These are phyloP conservation scores for Mus minutoides DNA, from an alignment of 2,797 vertebrate genomes.

Conservation along the genomic window DNA sequence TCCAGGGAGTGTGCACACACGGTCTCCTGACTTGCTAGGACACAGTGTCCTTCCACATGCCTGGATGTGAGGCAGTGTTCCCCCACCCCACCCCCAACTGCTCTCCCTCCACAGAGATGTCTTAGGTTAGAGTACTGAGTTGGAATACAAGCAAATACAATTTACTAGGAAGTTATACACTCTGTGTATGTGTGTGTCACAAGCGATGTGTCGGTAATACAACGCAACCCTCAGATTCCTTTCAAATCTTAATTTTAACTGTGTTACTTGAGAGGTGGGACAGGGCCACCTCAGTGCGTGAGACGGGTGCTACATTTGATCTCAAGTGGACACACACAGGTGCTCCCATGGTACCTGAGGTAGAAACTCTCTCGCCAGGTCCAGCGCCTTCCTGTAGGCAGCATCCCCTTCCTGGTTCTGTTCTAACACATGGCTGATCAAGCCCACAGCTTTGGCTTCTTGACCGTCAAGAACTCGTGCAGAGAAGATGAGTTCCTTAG, in stretches of 20 bases:
- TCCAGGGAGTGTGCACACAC: accelerated
- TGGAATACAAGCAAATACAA: neutral
- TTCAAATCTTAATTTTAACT: neutral
- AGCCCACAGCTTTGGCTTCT: slow-evolving; percentile 92
- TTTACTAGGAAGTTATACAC: neutral
- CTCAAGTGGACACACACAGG: neutral
- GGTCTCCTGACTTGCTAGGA: neutral
- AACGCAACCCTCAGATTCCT: neutral
- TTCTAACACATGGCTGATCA: slow-evolving; percentile 94
- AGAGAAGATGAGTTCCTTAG: slow-evolving; percentile 98
- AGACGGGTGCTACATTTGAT: neutral
- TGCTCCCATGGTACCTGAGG: slow-evolving; percentile 91
- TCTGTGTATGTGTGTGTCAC: neutral
- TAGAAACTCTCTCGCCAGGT: slow-evolving; percentile 95
- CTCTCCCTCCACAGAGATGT: neutral
- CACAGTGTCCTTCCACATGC: too few relatives aligned
- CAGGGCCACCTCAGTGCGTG: accelerated
- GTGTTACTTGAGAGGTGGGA: neutral
- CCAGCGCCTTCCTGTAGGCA: slow-evolving; percentile 94
- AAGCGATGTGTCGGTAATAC: neutral
- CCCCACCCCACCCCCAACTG: accelerated
- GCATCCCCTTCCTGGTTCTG: slow-evolving; percentile 95
- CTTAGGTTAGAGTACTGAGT: neutral
- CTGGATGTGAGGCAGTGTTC: neutral
- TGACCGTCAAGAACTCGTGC: slow-evolving; percentile 92